Conservation (phyloP, 2,797 vertebrate species). For the Microchirus variegatus region DNA sequence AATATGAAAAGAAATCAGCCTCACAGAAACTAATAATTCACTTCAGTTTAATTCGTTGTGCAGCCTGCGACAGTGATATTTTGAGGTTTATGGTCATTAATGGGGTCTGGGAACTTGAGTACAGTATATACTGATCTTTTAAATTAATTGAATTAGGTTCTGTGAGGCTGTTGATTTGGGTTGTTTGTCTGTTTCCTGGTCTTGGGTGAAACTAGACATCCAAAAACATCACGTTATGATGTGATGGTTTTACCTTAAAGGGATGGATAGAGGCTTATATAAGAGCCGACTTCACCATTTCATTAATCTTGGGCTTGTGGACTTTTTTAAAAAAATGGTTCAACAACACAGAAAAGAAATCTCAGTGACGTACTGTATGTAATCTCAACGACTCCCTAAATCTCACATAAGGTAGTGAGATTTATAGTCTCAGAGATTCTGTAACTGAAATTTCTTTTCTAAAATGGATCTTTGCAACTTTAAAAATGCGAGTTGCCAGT, state of each 20-base stretch:
- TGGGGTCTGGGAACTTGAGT: neutral
- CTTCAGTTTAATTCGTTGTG: neutral
- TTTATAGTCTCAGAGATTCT: conserved; percentile 67
- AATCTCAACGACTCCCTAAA: conserved; percentile 63
- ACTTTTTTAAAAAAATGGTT: conserved; percentile 43
- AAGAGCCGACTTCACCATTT: conserved; percentile 48
- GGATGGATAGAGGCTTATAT: conserved; percentile 58
- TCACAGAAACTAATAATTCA: conserved; percentile 64
- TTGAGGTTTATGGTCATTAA: conserved; percentile 1
- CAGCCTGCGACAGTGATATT: neutral
- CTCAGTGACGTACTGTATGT: conserved; percentile 31
- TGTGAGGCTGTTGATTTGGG: conserved; percentile 67
- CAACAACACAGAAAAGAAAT: conserved; percentile 67
- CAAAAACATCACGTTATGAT: conserved; percentile 58
- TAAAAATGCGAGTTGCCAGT: conserved; percentile 67
- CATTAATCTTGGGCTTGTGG: conserved; percentile 58
- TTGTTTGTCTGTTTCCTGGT: conserved; percentile 58
- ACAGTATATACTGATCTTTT: neutral
- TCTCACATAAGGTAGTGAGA: conserved; percentile 44
- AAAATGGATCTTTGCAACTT: conserved; percentile 53
- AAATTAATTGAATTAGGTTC: conserved; percentile 29
- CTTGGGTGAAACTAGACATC: conserved; percentile 66
- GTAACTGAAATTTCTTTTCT: conserved; percentile 69
- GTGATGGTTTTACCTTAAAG: conserved; percentile 31
- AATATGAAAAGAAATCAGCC: conserved; percentile 64